A percentile compares a stretch with the other conserved stretches of the same genome.
Conservation (phyloP, 2,888 invertebrate species). For the Luperina testacea region DNA sequence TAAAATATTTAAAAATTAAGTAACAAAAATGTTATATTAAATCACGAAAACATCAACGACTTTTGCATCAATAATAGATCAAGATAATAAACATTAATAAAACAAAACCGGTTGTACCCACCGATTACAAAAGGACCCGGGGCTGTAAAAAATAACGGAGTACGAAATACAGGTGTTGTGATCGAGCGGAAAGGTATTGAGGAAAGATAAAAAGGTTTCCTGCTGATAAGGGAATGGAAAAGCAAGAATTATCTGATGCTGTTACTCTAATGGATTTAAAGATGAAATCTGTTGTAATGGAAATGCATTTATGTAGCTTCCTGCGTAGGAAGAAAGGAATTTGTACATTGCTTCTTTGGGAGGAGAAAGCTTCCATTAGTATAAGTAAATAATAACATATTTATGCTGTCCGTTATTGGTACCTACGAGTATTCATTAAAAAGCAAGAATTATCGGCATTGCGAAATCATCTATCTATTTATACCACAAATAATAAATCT, state of each 20-base stretch:
- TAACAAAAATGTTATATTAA: neutral
- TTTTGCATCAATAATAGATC: slow-evolving; percentile 17
- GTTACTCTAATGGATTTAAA: slow-evolving; percentile 15
- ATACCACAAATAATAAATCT: too few relatives aligned
- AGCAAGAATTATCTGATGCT: slow-evolving; percentile 18
- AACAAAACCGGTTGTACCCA: slow-evolving; percentile 58
- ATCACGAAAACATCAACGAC: too few relatives aligned
- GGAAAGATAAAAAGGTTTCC: slow-evolving; percentile 43
- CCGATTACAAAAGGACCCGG: slow-evolving; percentile 53
- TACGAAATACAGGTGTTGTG: slow-evolving; percentile 32
- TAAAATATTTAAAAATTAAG: neutral
- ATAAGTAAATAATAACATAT: neutral
- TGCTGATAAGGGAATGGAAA: slow-evolving; percentile 38
- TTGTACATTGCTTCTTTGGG: neutral
- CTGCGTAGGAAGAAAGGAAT: neutral
- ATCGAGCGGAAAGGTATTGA: slow-evolving; percentile 46
- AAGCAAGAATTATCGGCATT: neutral
- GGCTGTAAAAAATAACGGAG: slow-evolving; percentile 57
- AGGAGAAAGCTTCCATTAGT: neutral
- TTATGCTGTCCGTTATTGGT: neutral
- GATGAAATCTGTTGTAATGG: slow-evolving; percentile 4
- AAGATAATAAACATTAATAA: slow-evolving; percentile 69
- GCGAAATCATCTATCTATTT: too few relatives aligned
- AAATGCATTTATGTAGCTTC: slow-evolving; percentile 5
- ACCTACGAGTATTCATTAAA: neutral